A percentile compares a stretch with the other conserved stretches of the same genome.
These are phyloP conservation scores for Drosophila insularis DNA, from an alignment of 1,140 invertebrate species.

Conservation along the genomic window DNA sequence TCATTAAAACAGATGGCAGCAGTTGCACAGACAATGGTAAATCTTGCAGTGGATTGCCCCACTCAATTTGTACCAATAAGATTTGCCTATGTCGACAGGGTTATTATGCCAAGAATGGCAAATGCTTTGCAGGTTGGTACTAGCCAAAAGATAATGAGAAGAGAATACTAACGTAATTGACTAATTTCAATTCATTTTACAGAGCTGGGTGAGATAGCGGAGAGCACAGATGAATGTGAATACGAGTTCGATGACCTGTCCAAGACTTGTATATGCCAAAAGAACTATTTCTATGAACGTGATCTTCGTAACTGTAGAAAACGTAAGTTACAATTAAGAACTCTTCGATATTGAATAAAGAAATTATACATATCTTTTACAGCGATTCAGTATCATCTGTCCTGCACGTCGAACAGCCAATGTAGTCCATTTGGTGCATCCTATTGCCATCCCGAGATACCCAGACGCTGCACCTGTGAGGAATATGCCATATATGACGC, in stretches of 20 bases:
- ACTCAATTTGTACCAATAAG: slow-evolving; percentile 72
- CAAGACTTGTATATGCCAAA: slow-evolving; percentile 80
- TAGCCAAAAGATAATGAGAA: too few relatives aligned
- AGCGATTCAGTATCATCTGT: slow-evolving; percentile 80
- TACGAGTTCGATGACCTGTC: slow-evolving; percentile 69
- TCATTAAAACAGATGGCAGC: slow-evolving; percentile 57
- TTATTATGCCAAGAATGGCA: slow-evolving; percentile 72
- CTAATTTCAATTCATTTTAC: background rate
- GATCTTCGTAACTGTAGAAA: slow-evolving; percentile 76
- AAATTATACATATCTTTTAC: background rate
- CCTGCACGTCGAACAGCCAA: slow-evolving; percentile 79
- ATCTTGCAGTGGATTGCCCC: slow-evolving; percentile 63
- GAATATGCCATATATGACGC: slow-evolving; percentile 77
- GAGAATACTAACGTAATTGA: too few relatives aligned
- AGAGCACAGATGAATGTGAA: slow-evolving; percentile 78
- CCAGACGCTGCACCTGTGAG: slow-evolving; percentile 75
- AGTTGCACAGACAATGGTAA: slow-evolving; percentile 73
- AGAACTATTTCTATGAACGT: slow-evolving; percentile 76
- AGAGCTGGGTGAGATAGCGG: slow-evolving; percentile 82
- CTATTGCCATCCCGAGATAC: slow-evolving; percentile 67
- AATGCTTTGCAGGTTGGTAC: slow-evolving; percentile 76
- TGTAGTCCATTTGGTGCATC: slow-evolving; percentile 80
- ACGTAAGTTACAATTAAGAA: slow-evolving; percentile 51
- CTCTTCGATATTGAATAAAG: background rate
- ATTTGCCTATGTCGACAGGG: slow-evolving; percentile 70